These are phyloP conservation scores for Spinus pinus DNA, from an alignment of 2,797 vertebrate species.

Conservation along the genomic window DNA sequence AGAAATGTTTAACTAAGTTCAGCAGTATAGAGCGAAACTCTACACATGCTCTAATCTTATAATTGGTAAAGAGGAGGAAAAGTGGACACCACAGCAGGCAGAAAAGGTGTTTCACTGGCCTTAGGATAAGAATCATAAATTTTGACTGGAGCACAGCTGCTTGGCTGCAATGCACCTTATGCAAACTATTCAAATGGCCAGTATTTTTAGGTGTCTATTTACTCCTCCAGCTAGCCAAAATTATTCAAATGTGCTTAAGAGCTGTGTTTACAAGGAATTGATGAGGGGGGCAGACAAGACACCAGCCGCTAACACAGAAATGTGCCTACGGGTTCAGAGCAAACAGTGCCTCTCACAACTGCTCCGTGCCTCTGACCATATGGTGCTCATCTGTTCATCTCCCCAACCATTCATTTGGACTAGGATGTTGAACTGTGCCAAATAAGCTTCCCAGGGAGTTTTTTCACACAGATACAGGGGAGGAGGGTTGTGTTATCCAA, in stretches of 20 bases:
- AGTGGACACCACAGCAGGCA: not conserved
- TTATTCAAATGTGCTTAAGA: constrained; percentile 14
- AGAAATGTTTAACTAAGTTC: not conserved
- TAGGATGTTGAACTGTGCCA: constrained; percentile 17
- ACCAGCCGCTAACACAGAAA: not conserved
- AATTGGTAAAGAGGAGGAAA: not conserved
- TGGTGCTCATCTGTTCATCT: constrained; percentile 58
- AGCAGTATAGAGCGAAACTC: not conserved
- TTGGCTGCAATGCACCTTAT: not conserved
- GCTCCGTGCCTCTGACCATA: constrained; percentile 29
- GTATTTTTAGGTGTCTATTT: not conserved
- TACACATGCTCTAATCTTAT: not conserved
- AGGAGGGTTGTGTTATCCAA: not conserved
- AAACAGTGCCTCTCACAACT: constrained; percentile 13
- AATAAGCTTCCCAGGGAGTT: constrained; percentile 36
- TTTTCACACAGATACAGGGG: not conserved
- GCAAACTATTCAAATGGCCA: not conserved
- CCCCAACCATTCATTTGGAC: constrained; percentile 33
- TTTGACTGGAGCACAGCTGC: not conserved
- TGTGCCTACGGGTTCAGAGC: constrained; percentile 33
- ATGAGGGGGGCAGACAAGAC: not conserved
- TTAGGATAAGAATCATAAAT: not conserved
- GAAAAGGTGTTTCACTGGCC: not conserved
- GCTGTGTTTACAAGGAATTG: constrained; percentile 4
- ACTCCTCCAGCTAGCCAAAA: not conserved